Percentiles rank a stretch among this genome's conserved stretches.
Evolutionary conservation across 1,140 invertebrate genomes (phyloP).

Genomic region (Rhizoglyphus robini): DNA sequence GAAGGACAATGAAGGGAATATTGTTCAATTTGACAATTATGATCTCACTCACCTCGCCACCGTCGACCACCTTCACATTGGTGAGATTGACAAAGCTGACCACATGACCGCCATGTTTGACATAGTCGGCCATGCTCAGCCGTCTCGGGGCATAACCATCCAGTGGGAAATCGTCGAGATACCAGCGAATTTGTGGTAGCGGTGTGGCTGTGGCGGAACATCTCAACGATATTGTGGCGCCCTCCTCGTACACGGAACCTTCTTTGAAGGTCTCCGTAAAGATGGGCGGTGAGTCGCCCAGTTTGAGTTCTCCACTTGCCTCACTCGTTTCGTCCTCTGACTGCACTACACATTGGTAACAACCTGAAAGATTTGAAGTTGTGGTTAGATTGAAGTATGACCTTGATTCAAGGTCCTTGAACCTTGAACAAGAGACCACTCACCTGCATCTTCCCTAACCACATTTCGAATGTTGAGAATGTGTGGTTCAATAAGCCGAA

Average conservation of each 20-base stretch:
- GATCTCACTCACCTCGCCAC: constrained; percentile 17
- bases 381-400: neutral
- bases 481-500: constrained; percentile 10
- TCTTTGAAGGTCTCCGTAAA: constrained; percentile 60
- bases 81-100: constrained; percentile 86
- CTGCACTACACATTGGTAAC: constrained; percentile 48
- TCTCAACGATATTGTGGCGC: constrained; percentile 55
- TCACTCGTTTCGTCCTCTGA: constrained; percentile 33
- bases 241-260: constrained; percentile 57
- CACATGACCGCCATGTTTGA: constrained; percentile 76
- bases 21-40: too few relatives aligned
- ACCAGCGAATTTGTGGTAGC: constrained; percentile 84
- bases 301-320: constrained; percentile 32
- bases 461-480: constrained; percentile 30
- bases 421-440: constrained; percentile 38
- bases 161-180: constrained; percentile 52
- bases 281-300: constrained; percentile 62
- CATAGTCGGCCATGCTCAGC: constrained; percentile 60
- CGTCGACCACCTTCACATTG: constrained; percentile 25
- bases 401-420: neutral
- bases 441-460: constrained; percentile 46
- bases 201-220: constrained; percentile 80
- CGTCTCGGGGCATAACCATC: constrained; percentile 17
- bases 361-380: neutral
- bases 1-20: too few relatives aligned